Percentiles rank a stretch among this genome's conserved stretches.
phyloP scores from a whole-genome alignment of 64 coral and sea anemone species.

The Stylophora pistillata region DNA sequence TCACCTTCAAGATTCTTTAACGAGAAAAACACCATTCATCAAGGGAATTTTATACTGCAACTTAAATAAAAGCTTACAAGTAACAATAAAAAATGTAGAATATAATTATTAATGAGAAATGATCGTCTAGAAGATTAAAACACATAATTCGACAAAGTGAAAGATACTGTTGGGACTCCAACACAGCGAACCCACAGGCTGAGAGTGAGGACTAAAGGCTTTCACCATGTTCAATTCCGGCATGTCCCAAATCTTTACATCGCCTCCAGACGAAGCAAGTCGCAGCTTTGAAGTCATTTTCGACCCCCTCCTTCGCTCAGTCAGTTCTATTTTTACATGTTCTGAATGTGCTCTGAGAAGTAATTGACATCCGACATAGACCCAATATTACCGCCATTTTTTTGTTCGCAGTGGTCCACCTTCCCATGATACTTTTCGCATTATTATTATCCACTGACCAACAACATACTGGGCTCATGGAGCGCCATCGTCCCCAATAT shows the following conservation, averaged over 20 bases:
- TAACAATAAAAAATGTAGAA: no score
- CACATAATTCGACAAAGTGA: neutral
- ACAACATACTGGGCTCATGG: no score
- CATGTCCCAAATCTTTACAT: constrained; percentile 96
- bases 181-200: constrained; percentile 81
- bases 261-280: constrained; percentile 84
- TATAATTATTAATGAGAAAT: no score
- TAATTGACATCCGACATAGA: neutral
- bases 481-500: neutral
- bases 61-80: no score
- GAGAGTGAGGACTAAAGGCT: constrained; percentile 72
- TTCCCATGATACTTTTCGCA: constrained; percentile 6
- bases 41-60: no score
- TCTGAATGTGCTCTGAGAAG: neutral
- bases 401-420: neutral
- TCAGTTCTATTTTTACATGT: constrained; percentile 8
- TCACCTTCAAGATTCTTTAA: no score
- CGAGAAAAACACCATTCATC: no score
- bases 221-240: constrained; percentile 72
- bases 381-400: constrained; percentile 79
- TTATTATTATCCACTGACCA: no score
- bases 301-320: neutral
- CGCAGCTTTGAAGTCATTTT: constrained; percentile 72
- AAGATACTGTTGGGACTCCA: constrained; percentile 99
- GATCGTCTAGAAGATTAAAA: no score